Evolutionary conservation across 2,797 vertebrate genomes (phyloP), one percentile per base, ranked within the genome.

Genomic region (Tenualosa thibaudeaui): DNA sequence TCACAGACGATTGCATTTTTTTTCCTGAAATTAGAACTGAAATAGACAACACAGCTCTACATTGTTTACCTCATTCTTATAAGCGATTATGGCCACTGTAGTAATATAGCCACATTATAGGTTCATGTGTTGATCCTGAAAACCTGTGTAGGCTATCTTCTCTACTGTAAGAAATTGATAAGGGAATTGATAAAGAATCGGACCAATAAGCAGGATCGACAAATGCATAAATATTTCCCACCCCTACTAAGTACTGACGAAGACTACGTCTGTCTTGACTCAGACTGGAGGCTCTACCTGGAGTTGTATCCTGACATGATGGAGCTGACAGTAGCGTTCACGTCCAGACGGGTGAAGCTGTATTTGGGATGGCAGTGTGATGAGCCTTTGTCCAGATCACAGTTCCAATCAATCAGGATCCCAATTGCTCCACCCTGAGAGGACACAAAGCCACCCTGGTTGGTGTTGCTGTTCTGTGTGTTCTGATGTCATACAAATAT

Each of bases 341-440:
- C 89, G 86, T 97, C 97, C 92, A 98, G 93, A n/a, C 96, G 96
- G 81, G 90, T 96, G 89, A 98, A 98, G 84, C 90, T 91, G 92
- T 99, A 99, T 68, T 87, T 90, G 75, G 97, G 98, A 86, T 95
- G 92, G 89, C 98, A 99, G 83, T 93, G 84, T 31, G 96, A 95
- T 81, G 93, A 88, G 0, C 91, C 94, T 92, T 93, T 96, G 92
- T 98, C 98, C 37, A 99, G 95, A 92, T 99, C 96, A 92, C 98
- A 99, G 90, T 96, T 88, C 97, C 97, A 99, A 56, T 96, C 91
- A 2, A 99, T 97, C 91, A 96, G 90, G 89, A 99, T 93, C 84
- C 96, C 95, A 86, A 98, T 95, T 75, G 97, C 96, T 83, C 96
- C 97, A 1, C 97, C 98, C 97, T 98, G 37, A 75, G 17, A 43